Evolutionary conservation across 1,140 invertebrate genomes (phyloP).

Genomic region (Helicorthomorpha holstii): DNA sequence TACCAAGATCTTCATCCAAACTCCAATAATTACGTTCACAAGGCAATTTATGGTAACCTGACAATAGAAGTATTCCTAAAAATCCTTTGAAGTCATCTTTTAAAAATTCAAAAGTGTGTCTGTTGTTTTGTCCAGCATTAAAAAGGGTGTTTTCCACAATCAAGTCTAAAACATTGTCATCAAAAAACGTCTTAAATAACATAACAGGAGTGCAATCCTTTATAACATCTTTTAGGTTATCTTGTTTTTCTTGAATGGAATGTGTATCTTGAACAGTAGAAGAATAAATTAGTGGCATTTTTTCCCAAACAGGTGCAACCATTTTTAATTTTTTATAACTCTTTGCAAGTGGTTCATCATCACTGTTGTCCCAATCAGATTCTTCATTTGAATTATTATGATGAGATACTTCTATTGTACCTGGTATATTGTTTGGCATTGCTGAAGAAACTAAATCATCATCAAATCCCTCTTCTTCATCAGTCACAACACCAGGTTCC

Average conservation of each 20-base stretch:
- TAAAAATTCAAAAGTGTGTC: neutral
- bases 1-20: constrained; percentile 10
- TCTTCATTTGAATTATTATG: neutral
- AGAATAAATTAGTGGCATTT: neutral
- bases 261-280: neutral
- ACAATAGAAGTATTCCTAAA: constrained; percentile 2
- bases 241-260: neutral
- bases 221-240: neutral
- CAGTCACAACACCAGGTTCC: neutral
- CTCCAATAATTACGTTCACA: neutral
- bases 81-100: neutral
- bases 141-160: neutral
- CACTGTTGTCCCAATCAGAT: neutral
- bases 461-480: neutral
- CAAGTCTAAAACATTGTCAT: neutral
- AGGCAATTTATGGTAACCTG: constrained; percentile 1
- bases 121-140: constrained; percentile 3
- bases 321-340: neutral
- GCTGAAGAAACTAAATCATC: neutral
- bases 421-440: neutral
- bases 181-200: constrained; percentile 5
- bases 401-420: neutral
- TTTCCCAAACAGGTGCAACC: neutral
- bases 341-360: neutral
- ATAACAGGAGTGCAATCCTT: neutral